phyloP scores from a whole-genome alignment of 2,888 invertebrate species.

The Suillia variegata region DNA sequence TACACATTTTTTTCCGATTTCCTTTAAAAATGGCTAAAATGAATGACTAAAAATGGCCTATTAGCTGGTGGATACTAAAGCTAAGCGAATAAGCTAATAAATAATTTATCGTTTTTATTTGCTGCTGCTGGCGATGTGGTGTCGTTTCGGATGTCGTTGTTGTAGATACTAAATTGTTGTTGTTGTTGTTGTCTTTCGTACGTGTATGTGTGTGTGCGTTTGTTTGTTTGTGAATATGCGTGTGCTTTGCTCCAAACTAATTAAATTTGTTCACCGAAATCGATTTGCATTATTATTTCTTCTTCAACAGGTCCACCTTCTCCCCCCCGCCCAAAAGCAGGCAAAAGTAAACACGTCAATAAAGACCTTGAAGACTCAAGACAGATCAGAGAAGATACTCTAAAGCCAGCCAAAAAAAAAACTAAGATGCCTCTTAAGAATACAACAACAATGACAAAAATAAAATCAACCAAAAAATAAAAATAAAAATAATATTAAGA shows the following conservation, averaged over 20 bases:
- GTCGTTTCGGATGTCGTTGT: constrained; percentile 14
- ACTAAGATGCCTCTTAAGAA: background rate
- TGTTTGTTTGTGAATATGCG: no score
- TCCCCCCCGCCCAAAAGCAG: no score
- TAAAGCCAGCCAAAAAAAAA: background rate
- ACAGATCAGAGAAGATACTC: no score
- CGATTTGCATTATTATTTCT: constrained; percentile 46
- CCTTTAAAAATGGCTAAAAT: background rate
- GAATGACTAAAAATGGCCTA: constrained; percentile 2
- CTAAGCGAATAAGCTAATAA: background rate
- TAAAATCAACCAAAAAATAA: background rate
- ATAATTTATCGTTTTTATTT: constrained; percentile 2
- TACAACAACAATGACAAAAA: constrained; percentile 8
- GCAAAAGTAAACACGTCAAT: constrained; percentile 43
- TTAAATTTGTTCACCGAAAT: constrained; percentile 52
- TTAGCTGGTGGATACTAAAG: background rate
- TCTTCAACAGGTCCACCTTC: constrained; percentile 7
- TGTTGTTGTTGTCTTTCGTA: constrained; percentile 13
- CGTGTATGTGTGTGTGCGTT: no score
- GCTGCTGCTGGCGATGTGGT: constrained; percentile 11
- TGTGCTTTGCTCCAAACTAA: constrained; percentile 51
- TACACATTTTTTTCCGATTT: no score
- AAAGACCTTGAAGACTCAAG: constrained; percentile 41
- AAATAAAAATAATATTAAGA: no score
- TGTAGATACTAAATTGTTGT: constrained; percentile 12